Evolutionary conservation across 1,140 invertebrate genomes (phyloP), one percentile per base, ranked within the genome.

Genomic region (Drosophila ambigua): DNA sequence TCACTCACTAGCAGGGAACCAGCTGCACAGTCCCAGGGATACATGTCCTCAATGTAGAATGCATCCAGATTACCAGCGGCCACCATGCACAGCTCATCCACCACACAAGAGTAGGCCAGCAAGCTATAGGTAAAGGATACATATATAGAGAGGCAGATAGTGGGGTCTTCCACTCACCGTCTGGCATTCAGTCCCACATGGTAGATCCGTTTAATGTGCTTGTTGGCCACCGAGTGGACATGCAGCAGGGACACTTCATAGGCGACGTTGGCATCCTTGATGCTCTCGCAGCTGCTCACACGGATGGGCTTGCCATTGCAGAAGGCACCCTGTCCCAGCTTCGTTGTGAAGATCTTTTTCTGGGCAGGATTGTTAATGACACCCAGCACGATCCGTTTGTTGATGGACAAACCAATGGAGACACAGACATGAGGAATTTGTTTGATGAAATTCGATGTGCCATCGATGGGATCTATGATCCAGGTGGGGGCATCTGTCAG

Each of bases 381-480:
- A 1, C 96, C 95, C 69, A 96, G 92, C 50, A 94, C 93, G 24
- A 93, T 91, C 78, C 94, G 90, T 87, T 96, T 95, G 35, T 96
- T 94, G 0, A 96, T 93, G 4, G 94, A 77, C 4, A 96, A 78
- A n/a, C 93, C 95, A 28, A 96, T 93, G 0, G 95, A 95, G 16
- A 96, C 94, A 66, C 94, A 95, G 3, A 93, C 93, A 28, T 95
- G 93, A 1, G 94, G 94, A 67, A 95, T 94, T 52, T 93, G 92
- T 84, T 96, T 95, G 2, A 96, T 95, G 78, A 96, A 96, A 82
- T 96, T 96, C 28, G 94, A 94, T 0, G 95, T 96, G 13, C 95
- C 95, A 91, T 96, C 95, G 41, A 96, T 95, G 2, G 95, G 95
- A 91, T 96, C 97, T 68, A 98, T 97, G 60, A 98, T 97, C 97